These are phyloP conservation scores for Nibea albiflora DNA, from an alignment of 2,113 vertebrate genomes.

Conservation along the genomic window DNA sequence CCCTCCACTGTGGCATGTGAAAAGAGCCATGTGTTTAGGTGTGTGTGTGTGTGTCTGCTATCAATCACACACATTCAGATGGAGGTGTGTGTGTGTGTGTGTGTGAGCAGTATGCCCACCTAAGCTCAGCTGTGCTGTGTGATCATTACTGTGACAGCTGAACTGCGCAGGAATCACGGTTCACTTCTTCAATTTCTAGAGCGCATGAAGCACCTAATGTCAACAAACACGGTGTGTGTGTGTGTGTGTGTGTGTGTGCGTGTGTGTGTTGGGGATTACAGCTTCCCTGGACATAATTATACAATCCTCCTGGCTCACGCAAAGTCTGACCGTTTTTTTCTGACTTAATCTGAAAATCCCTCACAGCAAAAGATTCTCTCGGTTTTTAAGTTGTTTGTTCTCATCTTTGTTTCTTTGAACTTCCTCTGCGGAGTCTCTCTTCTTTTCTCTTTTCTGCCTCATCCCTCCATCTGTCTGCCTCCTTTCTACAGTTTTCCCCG, in stretches of 20 bases:
- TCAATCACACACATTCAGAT: constrained; percentile 25
- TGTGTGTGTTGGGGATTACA: constrained; percentile 59
- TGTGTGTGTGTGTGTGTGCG: constrained; percentile 44
- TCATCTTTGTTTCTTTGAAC: constrained; percentile 11
- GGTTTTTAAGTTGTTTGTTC: background rate
- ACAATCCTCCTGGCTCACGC: constrained; percentile 61
- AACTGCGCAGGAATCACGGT: constrained; percentile 77
- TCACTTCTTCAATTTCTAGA: constrained; percentile 79
- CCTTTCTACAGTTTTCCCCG: background rate
- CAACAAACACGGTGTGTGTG: constrained; percentile 62
- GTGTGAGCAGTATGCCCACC: constrained; percentile 42
- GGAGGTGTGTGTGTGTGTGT: constrained; percentile 8
- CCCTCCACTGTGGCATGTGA: constrained; percentile 10
- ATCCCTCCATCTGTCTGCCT: constrained; percentile 7
- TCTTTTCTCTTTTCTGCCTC: background rate
- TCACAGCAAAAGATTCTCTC: constrained; percentile 38
- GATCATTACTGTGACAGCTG: constrained; percentile 81
- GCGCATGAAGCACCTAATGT: constrained; percentile 75
- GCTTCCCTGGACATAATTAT: constrained; percentile 69
- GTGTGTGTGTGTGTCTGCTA: constrained; percentile 29
- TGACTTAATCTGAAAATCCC: constrained; percentile 66
- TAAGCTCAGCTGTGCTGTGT: constrained; percentile 72
- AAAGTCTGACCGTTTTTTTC: constrained; percentile 25
- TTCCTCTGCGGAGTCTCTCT: background rate
- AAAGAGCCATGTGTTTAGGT: constrained; percentile 33